Evolutionary conservation across 64 coral and sea anemone genomes (phyloP), one percentile per base, ranked within the genome.

Genomic region (Astreopora myriophthalma): DNA sequence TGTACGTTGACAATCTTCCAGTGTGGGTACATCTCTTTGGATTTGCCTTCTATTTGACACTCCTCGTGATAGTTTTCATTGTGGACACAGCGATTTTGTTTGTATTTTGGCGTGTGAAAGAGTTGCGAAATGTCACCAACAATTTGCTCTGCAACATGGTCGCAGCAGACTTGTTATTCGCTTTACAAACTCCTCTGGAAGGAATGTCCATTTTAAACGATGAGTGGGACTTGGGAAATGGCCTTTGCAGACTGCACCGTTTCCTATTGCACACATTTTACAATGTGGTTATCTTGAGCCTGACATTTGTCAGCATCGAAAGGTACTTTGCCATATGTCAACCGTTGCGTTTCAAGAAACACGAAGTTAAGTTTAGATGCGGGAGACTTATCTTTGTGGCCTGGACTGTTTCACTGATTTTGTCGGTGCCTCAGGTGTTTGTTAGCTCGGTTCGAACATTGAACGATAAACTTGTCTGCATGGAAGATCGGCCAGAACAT

Each of bases 251-350:
- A 17, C 5, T 66, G 10, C 90, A 92, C 49, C 38, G 90, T 6
- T 84, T 61, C 40, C 25, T 82, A 0, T 27, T 92, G 13, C 82
- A 92, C 16, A 20, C 69, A 60, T 92, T 86, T 82, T 92, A 92
- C 17, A 58, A 70, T 57, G 90, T 82, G 8, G 80, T 82, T 1
- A 92, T 92, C 9, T 34, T 92, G 6, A 85, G 78, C 39, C 33
- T 92, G 3, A 72, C 82, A 13, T 58, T 82, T 26, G 82, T 92
- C 22, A 92, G 90, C 37, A 32, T 92, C 3, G 90, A 92, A 34
- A 85, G 82, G 52, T 92, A 85, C 49, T 60, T 62, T 8, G 90
- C 90, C 19, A 92, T 92, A 69, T 92, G 90, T 30, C 25, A 86
- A n/a, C 90, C 79, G 6, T 8, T 92, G 30, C 38, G 49, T 10